Base-by-base conservation (phyloP, 2,888 invertebrate species). In the Diarsia brunnea region DNA sequence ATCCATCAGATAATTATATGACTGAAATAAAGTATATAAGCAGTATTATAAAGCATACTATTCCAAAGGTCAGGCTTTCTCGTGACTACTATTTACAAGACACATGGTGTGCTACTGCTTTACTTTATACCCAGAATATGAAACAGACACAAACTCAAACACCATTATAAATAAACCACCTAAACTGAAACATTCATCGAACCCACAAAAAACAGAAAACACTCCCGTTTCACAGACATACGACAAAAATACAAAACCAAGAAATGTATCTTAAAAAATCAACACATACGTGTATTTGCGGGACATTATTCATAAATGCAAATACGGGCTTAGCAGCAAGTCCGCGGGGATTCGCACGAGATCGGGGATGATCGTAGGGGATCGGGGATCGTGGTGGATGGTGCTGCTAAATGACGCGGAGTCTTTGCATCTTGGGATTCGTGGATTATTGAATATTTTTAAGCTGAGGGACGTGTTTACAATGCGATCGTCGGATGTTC, bases 281-380 rank as follows among this genome's bases (percentile, higher is more conserved):
- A 87, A 79, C 81, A 85, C 75, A 82, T 73, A 79, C 78, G 78
- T 77, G 75, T 76, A 85, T 86, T 83, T 81, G 79, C 49, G 71
- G 73, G 79, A 84, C 81, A 87, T 89, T 90, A 91, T 91, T 91
- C 90, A 91, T 91, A 88, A 88, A 91, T 91, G 91, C 84, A 89
- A 91, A 91, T 90, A 69, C 68, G 69, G 76, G 81, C 81, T 84
- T 88, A 85, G 81, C 85, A 71, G 84, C 70, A 78, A 68, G 76
- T 85, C 89, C 81, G 82, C 24, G 51, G 88, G 85, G 88, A 84
- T 58, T 69, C 55, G 71, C 55, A 12, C 27, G 67, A 51, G 72
- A 78, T 77, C 78, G 70, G 60, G 53, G 12, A 64, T 71, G 55
- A 65, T 68, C 64, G 64, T 53, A 47, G 61, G 69, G 78, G 78